phyloP scores from a whole-genome alignment of 2,888 invertebrate species.

The Corythucha ciliata region DNA sequence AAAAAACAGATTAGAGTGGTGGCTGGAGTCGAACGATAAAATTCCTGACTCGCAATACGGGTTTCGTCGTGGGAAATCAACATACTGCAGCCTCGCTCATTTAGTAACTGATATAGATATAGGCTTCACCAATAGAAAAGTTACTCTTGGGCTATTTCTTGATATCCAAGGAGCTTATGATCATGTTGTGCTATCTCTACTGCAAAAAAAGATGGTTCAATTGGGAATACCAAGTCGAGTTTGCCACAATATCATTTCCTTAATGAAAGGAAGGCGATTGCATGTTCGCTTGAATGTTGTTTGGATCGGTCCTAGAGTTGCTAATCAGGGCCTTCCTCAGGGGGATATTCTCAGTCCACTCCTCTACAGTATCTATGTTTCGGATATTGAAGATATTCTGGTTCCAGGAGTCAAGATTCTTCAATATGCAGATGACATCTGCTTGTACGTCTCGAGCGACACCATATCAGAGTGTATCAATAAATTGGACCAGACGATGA shows the following conservation, averaged over 20 bases:
- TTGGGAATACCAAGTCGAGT: background rate
- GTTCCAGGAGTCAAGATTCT: background rate
- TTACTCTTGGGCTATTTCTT: background rate
- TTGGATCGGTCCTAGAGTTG: background rate
- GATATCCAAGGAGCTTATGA: slow-evolving; percentile 1
- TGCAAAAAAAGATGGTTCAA: background rate
- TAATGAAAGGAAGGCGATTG: background rate
- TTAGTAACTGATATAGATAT: background rate
- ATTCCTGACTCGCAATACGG: slow-evolving; percentile 1
- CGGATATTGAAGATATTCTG: slow-evolving; percentile 1
- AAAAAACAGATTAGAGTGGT: slow-evolving; percentile 4
- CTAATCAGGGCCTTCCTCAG: background rate
- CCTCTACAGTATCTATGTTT: background rate
- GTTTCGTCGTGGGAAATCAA: background rate
- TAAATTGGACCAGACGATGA: background rate
- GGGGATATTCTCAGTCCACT: slow-evolving; percentile 1
- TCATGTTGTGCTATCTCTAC: background rate
- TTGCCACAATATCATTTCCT: background rate
- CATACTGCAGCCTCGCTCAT: background rate
- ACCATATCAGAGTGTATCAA: background rate
- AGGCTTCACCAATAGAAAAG: background rate
- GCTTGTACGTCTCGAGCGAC: background rate
- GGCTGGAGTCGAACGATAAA: background rate
- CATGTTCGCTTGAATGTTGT: background rate
- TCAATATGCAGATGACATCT: slow-evolving; percentile 5